Base-by-base conservation (phyloP, 2,888 invertebrate genomes). In the Neoitamus cyanurus region DNA sequence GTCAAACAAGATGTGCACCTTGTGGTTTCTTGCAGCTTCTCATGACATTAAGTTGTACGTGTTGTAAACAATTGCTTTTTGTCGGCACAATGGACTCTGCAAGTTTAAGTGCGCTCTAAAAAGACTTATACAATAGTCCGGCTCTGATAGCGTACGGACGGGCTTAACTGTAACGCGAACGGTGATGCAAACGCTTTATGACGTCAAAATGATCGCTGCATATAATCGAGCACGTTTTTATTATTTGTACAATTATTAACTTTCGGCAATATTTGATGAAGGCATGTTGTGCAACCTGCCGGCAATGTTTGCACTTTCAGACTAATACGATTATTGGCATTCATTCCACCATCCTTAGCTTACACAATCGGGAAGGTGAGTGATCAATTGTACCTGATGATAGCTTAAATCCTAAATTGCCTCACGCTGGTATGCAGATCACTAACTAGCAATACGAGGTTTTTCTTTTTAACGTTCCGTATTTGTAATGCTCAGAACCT, bases 1-100 rank as follows among this genome's bases (percentile, higher is more conserved):
- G 58, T 9, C 15, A 20, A 58, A 15, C 36, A 37, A 73, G 73
- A 73, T 36, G 73, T 36, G 73, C 73, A 73, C 73, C 73, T 73
- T 73, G 34, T 15, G 73, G 73, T 73, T 73, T 20, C 31, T 70
- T 20, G 36, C 6, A 58, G 25, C 15, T 58, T 58, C 58, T n/a
- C 34, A 34, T 73, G 73, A 73, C 73, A 73, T 73, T 36, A 73
- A 73, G 15, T 11, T 73, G 73, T 31, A 73, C 73, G 73, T 73
- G 73, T 13, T 20, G 36, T 36, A 73, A 73, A 73, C 73, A 73
- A 73, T 73, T 36, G 73, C 28, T 37, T 73, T 58, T 73, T 34
- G 11, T 37, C 15, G 20, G 73, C 34, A 31, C 73, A 34, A 36
- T 73, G 20, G 36, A 73, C 36, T 36, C 36, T 34, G 34, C 34